A percentile compares a stretch with the other conserved stretches of the same genome.
These are phyloP conservation scores for Sorex araneus DNA, from an alignment of 2,113 vertebrate species.

Conservation along the genomic window DNA sequence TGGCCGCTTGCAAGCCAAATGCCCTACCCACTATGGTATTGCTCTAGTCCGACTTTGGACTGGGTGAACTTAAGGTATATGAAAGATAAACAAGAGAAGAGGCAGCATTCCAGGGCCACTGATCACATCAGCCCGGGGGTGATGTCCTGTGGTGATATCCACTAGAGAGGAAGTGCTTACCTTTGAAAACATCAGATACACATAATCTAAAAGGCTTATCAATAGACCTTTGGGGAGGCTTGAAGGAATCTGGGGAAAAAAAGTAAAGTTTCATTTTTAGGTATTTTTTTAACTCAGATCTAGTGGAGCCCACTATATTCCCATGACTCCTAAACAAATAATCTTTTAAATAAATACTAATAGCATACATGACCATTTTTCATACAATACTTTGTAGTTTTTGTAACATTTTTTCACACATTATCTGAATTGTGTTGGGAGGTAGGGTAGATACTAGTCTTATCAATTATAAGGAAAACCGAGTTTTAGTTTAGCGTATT, in stretches of 20 bases:
- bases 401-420: slow-evolving; percentile 35
- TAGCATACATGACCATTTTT: slow-evolving; percentile 5
- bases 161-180: slow-evolving; percentile 84
- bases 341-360: slow-evolving; percentile 39
- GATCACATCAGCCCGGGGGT: no score
- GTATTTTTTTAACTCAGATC: background rate
- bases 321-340: slow-evolving; percentile 34
- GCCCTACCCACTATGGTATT: no score
- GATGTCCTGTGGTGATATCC: background rate
- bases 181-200: slow-evolving; percentile 99
- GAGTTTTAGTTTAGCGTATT: slow-evolving; percentile 22
- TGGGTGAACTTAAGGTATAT: background rate
- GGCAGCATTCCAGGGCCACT: background rate
- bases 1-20: no score
- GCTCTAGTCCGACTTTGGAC: no score
- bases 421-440: slow-evolving; percentile 47
- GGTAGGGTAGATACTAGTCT: background rate
- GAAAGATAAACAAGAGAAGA: background rate
- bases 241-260: slow-evolving; percentile 93
- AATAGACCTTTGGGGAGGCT: slow-evolving; percentile 94
- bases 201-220: slow-evolving; percentile 98
- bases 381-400: slow-evolving; percentile 47
- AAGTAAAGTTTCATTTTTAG: slow-evolving; percentile 53
- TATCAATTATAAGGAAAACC: slow-evolving; percentile 47
- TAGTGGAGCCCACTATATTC: background rate